Base-by-base conservation (phyloP, 2,113 vertebrate genomes). In the Apeltes quadracus region DNA sequence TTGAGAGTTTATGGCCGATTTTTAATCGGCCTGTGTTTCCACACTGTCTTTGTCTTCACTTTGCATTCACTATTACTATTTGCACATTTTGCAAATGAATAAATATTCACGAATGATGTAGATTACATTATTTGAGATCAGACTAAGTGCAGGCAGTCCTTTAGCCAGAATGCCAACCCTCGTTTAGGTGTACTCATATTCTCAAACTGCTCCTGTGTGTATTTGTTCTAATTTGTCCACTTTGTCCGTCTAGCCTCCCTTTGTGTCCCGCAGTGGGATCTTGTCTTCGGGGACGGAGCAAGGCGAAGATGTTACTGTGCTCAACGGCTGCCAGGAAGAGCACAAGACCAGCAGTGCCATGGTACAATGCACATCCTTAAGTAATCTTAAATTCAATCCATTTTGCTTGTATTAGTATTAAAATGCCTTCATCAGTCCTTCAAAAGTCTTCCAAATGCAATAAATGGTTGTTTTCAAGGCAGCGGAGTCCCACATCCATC, bases 281-380 rank as follows among this genome's bases (percentile, higher is more conserved):
- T 88, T 94, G 86, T 79, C 92, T 75, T 84, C 93, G 20, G 90
- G 89, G 74, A 85, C 84, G 9, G 94, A 95, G 88, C 92, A 87
- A 73, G 36, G 75, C 7, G 95, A 96, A 27, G 95, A 95, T 80
- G 94, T 93, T 75, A 72, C 94, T 14, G 90, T 95, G 78, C 94
- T 94, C 83, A 97, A 97, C 22, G 95, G 95, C 86, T 95, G 96
- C 91, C 95, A 95, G 81, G 97, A 97, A 55, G 96, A 98, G 72
- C 93, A 91, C 89, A 96, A 93, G 89, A 90, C 88, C 81, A 92
- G 89, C 89, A 93, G 81, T 85, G 82, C 80, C 0, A 98, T 96
- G 95, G 96, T 98, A 92, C 29, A 55, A 51, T 12, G 1, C 11
- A 23, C 4, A 51, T 51, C 48, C 22, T 22, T 14, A 13, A 51